A percentile compares a stretch with the other conserved stretches of the same genome.
These are phyloP conservation scores for Orbicella faveolata DNA, from an alignment of 64 coral and sea anemone species.

Conservation along the genomic window DNA sequence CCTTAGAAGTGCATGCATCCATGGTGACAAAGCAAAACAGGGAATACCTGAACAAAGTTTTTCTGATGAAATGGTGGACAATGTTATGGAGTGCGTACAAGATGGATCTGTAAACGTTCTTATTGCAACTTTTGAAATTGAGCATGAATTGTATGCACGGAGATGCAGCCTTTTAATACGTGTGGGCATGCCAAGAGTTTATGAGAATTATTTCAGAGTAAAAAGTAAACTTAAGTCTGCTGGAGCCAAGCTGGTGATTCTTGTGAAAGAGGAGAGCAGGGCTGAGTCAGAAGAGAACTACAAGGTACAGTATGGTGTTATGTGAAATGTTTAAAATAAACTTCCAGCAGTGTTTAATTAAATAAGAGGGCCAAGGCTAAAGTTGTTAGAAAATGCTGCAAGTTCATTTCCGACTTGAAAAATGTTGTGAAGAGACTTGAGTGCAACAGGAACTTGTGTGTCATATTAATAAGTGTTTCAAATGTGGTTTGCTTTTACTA, in stretches of 20 bases:
- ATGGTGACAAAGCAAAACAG: conserved; percentile 21
- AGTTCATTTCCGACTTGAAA: too few relatives aligned
- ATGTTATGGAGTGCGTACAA: conserved; percentile 21
- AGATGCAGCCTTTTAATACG: conserved; percentile 44
- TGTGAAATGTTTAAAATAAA: too few relatives aligned
- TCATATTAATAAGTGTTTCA: too few relatives aligned
- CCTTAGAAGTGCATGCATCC: conserved; percentile 18
- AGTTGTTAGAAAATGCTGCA: too few relatives aligned
- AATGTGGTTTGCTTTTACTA: too few relatives aligned
- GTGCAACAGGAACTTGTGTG: too few relatives aligned
- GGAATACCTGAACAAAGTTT: not conserved
- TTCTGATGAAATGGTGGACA: conserved; percentile 19
- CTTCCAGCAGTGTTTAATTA: too few relatives aligned
- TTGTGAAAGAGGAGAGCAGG: conserved; percentile 2
- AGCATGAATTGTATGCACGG: conserved; percentile 24
- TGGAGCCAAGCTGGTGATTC: conserved; percentile 6
- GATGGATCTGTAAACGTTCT: conserved; percentile 52
- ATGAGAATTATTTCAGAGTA: conserved; percentile 23
- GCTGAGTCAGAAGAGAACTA: not conserved
- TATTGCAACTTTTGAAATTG: conserved; percentile 26
- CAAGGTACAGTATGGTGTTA: not conserved
- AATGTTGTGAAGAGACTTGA: too few relatives aligned
- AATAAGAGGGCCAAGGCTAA: too few relatives aligned
- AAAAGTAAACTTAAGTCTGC: conserved; percentile 28
- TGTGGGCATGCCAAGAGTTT: conserved; percentile 42